Base-by-base conservation (phyloP, 92 coral and sea anemone genomes). In the Anthopleura xanthogrammica region DNA sequence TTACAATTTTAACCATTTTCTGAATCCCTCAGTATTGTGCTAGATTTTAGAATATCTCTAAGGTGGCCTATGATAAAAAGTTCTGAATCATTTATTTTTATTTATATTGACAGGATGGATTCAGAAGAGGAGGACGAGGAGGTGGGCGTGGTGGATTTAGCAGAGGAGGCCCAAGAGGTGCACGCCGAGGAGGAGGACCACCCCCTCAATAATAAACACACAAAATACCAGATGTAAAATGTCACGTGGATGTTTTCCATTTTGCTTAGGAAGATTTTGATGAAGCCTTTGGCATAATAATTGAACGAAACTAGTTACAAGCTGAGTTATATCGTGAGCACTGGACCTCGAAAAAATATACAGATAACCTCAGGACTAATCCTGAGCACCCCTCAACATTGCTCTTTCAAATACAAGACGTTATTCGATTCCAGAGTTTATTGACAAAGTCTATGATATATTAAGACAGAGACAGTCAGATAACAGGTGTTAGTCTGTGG, bases 211-310 rank as follows among this genome's bases (percentile, higher is more conserved):
- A 79, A 68, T 29, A 13, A 79, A 12, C 6, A 62, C 3, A 62
- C 70, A 13, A 11, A 16, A 12, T 13, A 23, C 73, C 82, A 16
- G 70, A 64, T 42, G 60, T 64, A 40, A 65, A 19, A 80, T 75
- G 41, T 46, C 29, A 62, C 19, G 75, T 16, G 60, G 52, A 80
- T 65, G 48, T 41, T 73, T 81, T 41, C 36, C 72, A 41, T 40
- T 62, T 60, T 77, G 77, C 86, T 88, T 87, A 89, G 98, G 98
- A 96, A 96, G 99, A 96, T 96, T 96, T 92, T 91, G 98, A 96
- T 96, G 99, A 95, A 96, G 99, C 96, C 82, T 90, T 95, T 93
- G 99, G 97, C 97, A 91, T 91, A 89, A 86, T 77, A 79, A 75
- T 83, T 81, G 66, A 80, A 90, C 76, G 79, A 89, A 91, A 90